Base-by-base conservation (phyloP, 2,888 invertebrate genomes). In the Macropis europaea region DNA sequence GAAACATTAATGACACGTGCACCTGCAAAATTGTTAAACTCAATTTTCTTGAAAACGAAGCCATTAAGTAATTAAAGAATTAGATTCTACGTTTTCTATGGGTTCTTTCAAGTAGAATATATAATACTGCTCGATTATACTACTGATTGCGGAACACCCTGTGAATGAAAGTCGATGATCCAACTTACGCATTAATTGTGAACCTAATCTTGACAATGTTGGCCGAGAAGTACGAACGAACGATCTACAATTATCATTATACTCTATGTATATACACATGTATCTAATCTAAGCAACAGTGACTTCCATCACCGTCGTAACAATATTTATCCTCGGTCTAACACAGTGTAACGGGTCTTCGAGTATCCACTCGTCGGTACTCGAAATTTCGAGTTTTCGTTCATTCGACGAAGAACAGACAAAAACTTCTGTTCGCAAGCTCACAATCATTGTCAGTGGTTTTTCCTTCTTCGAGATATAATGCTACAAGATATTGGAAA, bases 241-340 rank as follows among this genome's bases (percentile, higher is more conserved):
- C 53, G 66, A 66, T 72, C 54, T 66, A 76, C 43, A 24, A 54
- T 63, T 79, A 52, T 36, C 50, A 28, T 42, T 24, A 17, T 54
- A 69, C n/a, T 36, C 28, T 70, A 47, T n/a, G n/a, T n/a, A n/a
- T n/a, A n/a, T n/a, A n/a, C n/a, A n/a, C 38, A n/a, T 19, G 30
- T 32, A 47, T 6, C 47, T 62, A 59, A 34, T 52, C 22, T 42
- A 61, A 43, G 30, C 54, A 54, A 13, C 40, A 36, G 45, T 30
- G 47, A 42, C 22, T 43, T 42, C 9, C 5, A 19, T 28, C 38
- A n/a, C 15, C 24, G 40, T 52, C 45, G 24, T 17, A 45, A 42
- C 24, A 47, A 48, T 24, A 43, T 26, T 50, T 53, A 53, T 43
- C 15, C 5, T 7, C 42, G 15, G n/a, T 40, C 32, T 53, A 53